Evolutionary conservation across 2,888 invertebrate species (phyloP), one percentile per base, ranked within the genome.

Genomic region (Lacanobia wlatinum): DNA sequence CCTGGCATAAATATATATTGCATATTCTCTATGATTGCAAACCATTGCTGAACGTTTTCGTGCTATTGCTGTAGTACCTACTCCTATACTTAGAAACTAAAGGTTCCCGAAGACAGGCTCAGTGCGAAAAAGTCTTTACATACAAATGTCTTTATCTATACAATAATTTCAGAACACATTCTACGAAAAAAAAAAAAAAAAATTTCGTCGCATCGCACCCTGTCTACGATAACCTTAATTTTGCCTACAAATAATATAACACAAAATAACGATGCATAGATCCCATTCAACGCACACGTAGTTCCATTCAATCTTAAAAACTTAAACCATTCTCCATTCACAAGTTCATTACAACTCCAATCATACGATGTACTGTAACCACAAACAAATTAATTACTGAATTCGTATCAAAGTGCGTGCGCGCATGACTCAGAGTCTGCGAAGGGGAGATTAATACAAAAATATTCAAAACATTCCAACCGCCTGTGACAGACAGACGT

Each of bases 401-500:
- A 82, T 73, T 70, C 52, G 53, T 70, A 77, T 80, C 75, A 74
- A 70, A 65, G 70, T 83, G 73, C 85, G 83, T 73, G 48, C 70
- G 65, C 76, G 73, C 68, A 77, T 87, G 87, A 87, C 66, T 87
- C 87, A 87, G 59, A 56, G 87, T 82, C 83, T 86, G 73, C 73
- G 73, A 75, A 81, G 81, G 72, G 80, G 78, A 86, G 87, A 85
- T 84, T 87, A 83, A 80, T 84, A 87, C 83, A 89, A 88, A 89
- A 86, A 86, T 87, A 88, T 87, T 84, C 78, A 88, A 88, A 86
- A 84, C 87, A 88, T 87, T 84, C 78, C 77, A 34, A 72, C 40
- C 71, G 74, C 62, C 70, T 28, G 76, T 79, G 80, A 79, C 84
- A 80, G 78, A 73, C 83, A 73, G 84, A 76, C 83, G 78, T 56